Conservation (phyloP, 1,140 invertebrate species). For the Proales similis region DNA sequence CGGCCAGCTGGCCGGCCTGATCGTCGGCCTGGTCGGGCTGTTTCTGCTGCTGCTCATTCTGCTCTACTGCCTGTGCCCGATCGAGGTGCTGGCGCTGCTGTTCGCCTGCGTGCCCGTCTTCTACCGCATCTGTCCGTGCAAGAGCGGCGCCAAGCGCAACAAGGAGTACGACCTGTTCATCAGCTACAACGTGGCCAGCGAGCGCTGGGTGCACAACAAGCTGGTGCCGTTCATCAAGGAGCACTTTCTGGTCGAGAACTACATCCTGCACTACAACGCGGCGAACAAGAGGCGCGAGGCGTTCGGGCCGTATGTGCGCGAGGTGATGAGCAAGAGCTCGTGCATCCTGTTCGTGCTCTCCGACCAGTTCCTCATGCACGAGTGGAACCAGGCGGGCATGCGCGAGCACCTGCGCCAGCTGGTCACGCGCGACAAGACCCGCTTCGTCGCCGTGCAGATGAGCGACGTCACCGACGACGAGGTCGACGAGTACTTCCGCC, state of each 20-base stretch:
- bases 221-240: constrained; percentile 10
- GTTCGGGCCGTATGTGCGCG: constrained; percentile 12
- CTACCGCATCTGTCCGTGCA: constrained; percentile 28
- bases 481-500: constrained; percentile 24
- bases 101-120: constrained; percentile 25
- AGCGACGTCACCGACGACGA: constrained; percentile 24
- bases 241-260: constrained; percentile 1
- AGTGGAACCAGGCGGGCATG: constrained; percentile 11
- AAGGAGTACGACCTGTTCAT: constrained; percentile 35
- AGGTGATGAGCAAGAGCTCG: constrained; percentile 12
- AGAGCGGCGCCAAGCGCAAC: constrained; percentile 3
- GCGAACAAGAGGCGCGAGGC: constrained; percentile 5
- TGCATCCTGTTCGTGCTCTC: constrained; percentile 31
- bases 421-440: background rate
- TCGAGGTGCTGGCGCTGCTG: constrained; percentile 15
- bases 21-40: constrained; percentile 15
- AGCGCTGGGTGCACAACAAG: constrained; percentile 9
- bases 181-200: constrained; percentile 20
- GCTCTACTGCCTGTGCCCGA: constrained; percentile 20
- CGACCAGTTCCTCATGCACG: constrained; percentile 25
- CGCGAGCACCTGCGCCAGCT: background rate
- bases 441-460: constrained; percentile 26
- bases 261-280: constrained; percentile 1
- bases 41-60: constrained; percentile 5
- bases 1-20: constrained; percentile 15